These are phyloP conservation scores for Drosophila rhopaloa DNA, from an alignment of 1,140 invertebrate species.

Conservation along the genomic window DNA sequence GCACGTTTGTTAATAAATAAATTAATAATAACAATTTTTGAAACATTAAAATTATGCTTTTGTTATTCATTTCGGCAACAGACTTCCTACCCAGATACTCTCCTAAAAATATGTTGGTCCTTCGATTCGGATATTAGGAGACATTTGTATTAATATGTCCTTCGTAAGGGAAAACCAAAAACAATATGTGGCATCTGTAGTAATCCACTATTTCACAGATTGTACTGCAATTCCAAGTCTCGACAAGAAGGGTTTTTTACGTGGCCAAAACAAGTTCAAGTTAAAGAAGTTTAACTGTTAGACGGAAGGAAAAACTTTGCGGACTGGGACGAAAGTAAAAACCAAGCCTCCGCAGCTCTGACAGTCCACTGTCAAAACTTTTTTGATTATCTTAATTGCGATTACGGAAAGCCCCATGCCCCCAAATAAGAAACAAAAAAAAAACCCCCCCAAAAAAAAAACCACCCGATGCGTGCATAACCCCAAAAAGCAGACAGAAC, in stretches of 20 bases:
- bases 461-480: constrained; percentile 51
- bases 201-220: no score
- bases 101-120: no score
- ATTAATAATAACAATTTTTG: no score
- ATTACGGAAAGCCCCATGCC: constrained; percentile 53
- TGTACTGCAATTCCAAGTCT: not conserved
- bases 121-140: no score
- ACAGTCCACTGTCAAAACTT: constrained; percentile 80
- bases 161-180: no score
- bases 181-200: no score
- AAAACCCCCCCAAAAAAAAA: constrained; percentile 2
- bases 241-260: not conserved
- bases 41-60: no score
- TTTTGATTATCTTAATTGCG: constrained; percentile 83
- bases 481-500: constrained; percentile 43
- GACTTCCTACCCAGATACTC: no score
- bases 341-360: constrained; percentile 45
- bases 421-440: not conserved
- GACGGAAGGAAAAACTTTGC: constrained; percentile 26
- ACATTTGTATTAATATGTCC: no score
- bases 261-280: constrained; percentile 1
- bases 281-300: constrained; percentile 2
- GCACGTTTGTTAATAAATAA: no score
- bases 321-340: constrained; percentile 66
- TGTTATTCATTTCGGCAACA: no score